Conservation (phyloP, 2,797 vertebrate genomes). For the Nasua narica region DNA sequence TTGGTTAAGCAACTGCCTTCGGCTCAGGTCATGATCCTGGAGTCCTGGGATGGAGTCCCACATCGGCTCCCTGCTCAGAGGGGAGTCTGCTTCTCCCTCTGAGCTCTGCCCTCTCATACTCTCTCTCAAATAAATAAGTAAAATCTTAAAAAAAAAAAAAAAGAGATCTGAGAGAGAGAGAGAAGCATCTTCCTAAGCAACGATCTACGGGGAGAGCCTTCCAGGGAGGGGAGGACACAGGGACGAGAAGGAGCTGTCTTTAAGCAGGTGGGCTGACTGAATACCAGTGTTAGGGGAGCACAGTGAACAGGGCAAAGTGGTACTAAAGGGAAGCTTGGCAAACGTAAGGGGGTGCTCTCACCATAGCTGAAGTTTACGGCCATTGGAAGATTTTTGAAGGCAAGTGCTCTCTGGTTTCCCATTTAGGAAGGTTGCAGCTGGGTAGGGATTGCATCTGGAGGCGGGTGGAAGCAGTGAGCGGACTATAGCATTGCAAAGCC, state of each 20-base stretch:
- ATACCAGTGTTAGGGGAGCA: background rate
- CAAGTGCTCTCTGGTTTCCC: background rate
- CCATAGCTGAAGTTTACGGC: background rate
- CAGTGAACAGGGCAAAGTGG: background rate
- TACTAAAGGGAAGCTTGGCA: accelerated
- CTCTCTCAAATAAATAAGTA: too few relatives aligned
- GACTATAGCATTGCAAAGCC: accelerated
- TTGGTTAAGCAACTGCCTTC: too few relatives aligned
- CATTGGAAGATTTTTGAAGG: background rate
- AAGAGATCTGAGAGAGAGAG: too few relatives aligned
- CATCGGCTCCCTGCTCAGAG: too few relatives aligned
- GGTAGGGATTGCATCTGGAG: too few relatives aligned
- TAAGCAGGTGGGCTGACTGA: background rate
- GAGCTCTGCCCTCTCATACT: too few relatives aligned
- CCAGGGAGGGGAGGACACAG: too few relatives aligned
- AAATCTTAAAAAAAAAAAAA: too few relatives aligned
- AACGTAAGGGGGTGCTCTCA: background rate
- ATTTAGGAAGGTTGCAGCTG: background rate
- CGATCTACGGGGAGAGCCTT: background rate
- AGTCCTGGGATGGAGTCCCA: too few relatives aligned
- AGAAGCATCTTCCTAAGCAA: background rate
- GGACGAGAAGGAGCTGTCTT: too few relatives aligned
- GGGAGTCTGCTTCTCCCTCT: too few relatives aligned
- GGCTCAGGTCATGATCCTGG: too few relatives aligned
- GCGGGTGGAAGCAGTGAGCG: background rate